Conservation (phyloP, 2,113 vertebrate genomes). For the Eonycteris spelaea region DNA sequence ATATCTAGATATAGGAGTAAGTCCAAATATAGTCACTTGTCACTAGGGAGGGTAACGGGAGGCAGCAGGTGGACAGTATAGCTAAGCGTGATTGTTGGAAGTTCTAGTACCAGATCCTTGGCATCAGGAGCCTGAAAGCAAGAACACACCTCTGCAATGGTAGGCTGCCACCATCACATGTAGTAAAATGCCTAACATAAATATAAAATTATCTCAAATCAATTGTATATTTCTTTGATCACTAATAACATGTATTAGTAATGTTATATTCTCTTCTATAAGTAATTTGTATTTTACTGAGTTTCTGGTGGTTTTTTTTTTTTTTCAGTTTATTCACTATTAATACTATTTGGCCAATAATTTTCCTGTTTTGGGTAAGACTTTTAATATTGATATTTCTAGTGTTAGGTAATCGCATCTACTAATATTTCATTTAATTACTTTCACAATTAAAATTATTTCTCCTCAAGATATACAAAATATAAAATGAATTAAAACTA, state of each 20-base stretch:
- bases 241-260: not conserved
- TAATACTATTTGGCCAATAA: not conserved
- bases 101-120: not conserved
- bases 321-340: not conserved
- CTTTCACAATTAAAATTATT: not conserved
- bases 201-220: not conserved
- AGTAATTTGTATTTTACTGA: not conserved
- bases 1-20: not conserved
- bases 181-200: not conserved
- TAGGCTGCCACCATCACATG: not conserved
- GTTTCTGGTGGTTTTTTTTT: not conserved
- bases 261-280: not conserved
- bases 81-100: not conserved
- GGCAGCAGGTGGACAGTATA: not conserved
- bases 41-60: not conserved
- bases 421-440: not conserved
- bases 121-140: not conserved
- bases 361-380: not conserved
- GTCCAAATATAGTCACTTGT: not conserved
- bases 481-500: not conserved
- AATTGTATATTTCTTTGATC: not conserved
- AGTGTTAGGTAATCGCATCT: not conserved
- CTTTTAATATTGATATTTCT: not conserved
- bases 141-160: not conserved
- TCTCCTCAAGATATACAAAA: not conserved